Evolutionary conservation across 2,888 invertebrate genomes (phyloP), one percentile per base, ranked within the genome.

Genomic region (Tanytarsus gracilentus): DNA sequence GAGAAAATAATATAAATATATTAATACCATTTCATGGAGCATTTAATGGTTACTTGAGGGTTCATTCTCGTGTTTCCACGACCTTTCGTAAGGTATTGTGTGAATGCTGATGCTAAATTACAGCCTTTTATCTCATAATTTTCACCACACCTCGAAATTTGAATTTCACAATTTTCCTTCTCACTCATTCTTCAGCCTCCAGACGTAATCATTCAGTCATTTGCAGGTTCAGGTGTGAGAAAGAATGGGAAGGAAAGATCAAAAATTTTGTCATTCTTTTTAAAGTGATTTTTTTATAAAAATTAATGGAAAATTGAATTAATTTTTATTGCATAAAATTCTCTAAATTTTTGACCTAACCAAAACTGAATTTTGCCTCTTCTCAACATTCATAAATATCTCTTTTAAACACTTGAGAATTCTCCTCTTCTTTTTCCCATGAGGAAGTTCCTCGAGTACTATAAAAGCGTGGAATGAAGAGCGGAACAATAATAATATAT

Each of bases 1-100:
- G 30, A 18, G 27, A 25, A 58, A n/a, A n/a, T n/a, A 48, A 29
- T 14, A 58, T 58, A 48, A 44, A 44, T 58, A 58, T 48, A 58
- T 58, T 58, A 48, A 58, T 58, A 48, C 48, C 18, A 21, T 58
- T 58, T 48, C 26, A 58, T 58, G 29, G 40, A 58, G 58, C 48
- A 48, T 58, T 58, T 58, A 58, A 58, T 39, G 58, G 48, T 30
- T 48, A 18, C 58, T 58, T 27, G 29, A 58, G 58, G 51, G 51
- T 16, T 55, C 30, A 18, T 55, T 55, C 39, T 25, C 39, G 30
- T 36, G 23, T 39, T 21, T 53, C 53, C 33, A 36, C 8, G 4
- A 9, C 51, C 26, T 52, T 33, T 29, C 29, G n/a, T 5, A 50
- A 23, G 26, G 8, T 11, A n/a, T 39, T n/a, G 4, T 14, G 39